Evolutionary conservation across 2,888 invertebrate genomes (phyloP).

Genomic region (Lissocephala sabroskyi): DNA sequence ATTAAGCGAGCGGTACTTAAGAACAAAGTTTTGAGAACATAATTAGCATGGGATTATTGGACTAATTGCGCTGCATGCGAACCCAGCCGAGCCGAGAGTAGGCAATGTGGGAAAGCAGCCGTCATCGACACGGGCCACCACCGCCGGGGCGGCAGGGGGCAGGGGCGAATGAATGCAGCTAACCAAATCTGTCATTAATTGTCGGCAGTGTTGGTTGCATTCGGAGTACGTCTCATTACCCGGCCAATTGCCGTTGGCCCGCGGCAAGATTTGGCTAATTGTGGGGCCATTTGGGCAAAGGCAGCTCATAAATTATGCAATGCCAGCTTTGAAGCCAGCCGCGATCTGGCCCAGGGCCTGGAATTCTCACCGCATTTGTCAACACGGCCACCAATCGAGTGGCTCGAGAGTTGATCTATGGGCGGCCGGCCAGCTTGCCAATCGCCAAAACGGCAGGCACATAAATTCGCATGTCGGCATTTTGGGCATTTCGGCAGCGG

Average conservation of each 20-base stretch:
- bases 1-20: conserved; percentile 23
- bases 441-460: conserved; percentile 33
- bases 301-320: conserved; percentile 50
- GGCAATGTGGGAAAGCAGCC: too few relatives aligned
- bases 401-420: conserved; percentile 21
- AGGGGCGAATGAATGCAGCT: conserved; percentile 9
- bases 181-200: conserved; percentile 30
- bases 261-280: conserved; percentile 45
- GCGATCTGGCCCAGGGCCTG: conserved; percentile 21
- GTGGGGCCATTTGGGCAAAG: conserved; percentile 30
- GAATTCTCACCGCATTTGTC: conserved; percentile 56
- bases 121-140: too few relatives aligned
- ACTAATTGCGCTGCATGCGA: conserved; percentile 44
- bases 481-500: background rate
- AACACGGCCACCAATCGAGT: conserved; percentile 16
- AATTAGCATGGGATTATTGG: conserved; percentile 56
- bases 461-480: conserved; percentile 34
- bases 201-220: conserved; percentile 6
- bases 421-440: conserved; percentile 35
- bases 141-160: conserved; percentile 6
- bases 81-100: background rate
- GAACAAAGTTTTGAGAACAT: conserved; percentile 27
- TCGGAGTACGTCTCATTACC: conserved; percentile 44
- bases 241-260: conserved; percentile 13
- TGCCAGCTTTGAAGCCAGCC: conserved; percentile 44